Evolutionary conservation across 2,888 invertebrate genomes (phyloP).

Genomic region (Lasioglossum malachurum): DNA sequence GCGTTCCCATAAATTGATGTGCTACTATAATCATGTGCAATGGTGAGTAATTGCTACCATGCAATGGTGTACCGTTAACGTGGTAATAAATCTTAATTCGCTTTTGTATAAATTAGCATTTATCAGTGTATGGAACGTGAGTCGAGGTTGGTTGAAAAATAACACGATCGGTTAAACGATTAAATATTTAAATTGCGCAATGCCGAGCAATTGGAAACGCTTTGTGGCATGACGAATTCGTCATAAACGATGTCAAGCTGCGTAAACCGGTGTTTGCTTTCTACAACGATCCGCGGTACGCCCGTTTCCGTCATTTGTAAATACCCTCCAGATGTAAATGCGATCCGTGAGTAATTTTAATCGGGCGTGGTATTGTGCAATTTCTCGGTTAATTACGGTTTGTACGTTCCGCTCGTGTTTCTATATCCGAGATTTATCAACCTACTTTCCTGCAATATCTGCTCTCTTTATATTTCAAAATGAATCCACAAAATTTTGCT

Average conservation of each 20-base stretch:
- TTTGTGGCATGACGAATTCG: constrained; percentile 1
- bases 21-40: not conserved
- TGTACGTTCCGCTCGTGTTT: not conserved
- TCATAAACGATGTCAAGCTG: not conserved
- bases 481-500: not conserved
- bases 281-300: not conserved
- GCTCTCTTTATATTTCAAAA: not conserved
- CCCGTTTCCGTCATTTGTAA: constrained; percentile 5
- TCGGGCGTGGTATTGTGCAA: not conserved
- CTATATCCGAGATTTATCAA: not conserved
- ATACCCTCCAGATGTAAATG: constrained; percentile 20
- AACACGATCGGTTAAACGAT: not conserved
- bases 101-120: not conserved
- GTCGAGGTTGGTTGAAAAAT: not conserved
- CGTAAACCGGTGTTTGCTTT: constrained; percentile 22
- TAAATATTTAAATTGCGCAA: constrained; percentile 1
- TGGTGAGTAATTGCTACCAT: not conserved
- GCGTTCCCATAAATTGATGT: not conserved
- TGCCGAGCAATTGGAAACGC: not conserved
- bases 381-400: constrained; percentile 5
- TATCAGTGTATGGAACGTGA: not conserved
- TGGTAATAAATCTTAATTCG: not conserved
- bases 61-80: not conserved
- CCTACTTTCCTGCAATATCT: not conserved
- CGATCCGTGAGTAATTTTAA: constrained; percentile 17